phyloP scores from a whole-genome alignment of 1,140 invertebrate species.

The Drosophila oshimai region DNA sequence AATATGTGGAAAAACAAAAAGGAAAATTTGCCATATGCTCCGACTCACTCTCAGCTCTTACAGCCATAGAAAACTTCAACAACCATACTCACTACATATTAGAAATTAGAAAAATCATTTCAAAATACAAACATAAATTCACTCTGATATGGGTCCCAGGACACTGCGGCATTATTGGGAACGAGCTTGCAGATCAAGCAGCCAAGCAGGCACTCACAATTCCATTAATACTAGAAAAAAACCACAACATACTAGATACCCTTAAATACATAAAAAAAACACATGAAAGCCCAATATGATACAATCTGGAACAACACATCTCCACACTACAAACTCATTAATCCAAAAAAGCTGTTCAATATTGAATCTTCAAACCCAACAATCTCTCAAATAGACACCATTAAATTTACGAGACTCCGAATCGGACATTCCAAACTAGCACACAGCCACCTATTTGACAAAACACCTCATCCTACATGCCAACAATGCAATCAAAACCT shows the following conservation, averaged over 20 bases:
- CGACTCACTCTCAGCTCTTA: slow-evolving; percentile 4
- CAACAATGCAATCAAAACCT: no score
- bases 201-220: not conserved
- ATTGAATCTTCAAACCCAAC: no score
- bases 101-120: slow-evolving; percentile 5
- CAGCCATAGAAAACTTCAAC: not conserved
- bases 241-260: not conserved
- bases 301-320: no score
- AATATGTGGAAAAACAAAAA: slow-evolving; percentile 1
- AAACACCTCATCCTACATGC: no score
- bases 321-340: no score
- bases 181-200: slow-evolving; percentile 4
- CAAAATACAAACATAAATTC: slow-evolving; percentile 1
- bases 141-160: slow-evolving; percentile 2
- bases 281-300: not conserved
- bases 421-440: not conserved
- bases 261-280: not conserved
- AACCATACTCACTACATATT: not conserved
- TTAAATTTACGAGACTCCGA: not conserved
- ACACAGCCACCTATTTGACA: slow-evolving; percentile 1
- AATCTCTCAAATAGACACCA: not conserved
- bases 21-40: not conserved
- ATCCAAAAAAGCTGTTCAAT: no score
- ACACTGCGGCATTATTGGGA: not conserved
- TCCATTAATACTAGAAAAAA: not conserved